These are phyloP conservation scores for Stichodactyla helianthus DNA, from an alignment of 64 coral and sea anemone species.

Conservation along the genomic window DNA sequence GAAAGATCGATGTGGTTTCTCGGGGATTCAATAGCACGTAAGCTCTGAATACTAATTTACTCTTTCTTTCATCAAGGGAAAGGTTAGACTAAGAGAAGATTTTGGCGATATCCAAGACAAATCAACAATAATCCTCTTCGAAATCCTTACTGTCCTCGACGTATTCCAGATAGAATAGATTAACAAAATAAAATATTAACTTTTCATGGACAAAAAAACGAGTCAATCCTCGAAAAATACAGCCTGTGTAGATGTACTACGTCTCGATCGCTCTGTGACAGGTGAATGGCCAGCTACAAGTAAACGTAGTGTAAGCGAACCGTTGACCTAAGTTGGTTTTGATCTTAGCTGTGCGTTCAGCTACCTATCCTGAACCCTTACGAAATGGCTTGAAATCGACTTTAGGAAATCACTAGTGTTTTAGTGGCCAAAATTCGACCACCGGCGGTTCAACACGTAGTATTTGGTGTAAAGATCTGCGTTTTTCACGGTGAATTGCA, in stretches of 20 bases:
- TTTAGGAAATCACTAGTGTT: neutral
- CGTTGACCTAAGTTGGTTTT: neutral
- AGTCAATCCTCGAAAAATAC: neutral
- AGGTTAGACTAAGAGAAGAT: neutral
- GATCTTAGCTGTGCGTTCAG: neutral
- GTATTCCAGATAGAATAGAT: neutral
- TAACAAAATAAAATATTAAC: constrained; percentile 14
- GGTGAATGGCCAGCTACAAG: neutral
- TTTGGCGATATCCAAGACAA: neutral
- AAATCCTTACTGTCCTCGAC: neutral
- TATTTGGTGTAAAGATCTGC: neutral
- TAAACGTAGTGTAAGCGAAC: neutral
- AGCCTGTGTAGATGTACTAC: neutral
- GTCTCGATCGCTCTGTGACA: neutral
- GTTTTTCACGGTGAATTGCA: neutral
- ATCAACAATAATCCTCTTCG: neutral
- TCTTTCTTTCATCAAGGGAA: neutral
- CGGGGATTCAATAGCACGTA: neutral
- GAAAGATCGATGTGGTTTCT: neutral
- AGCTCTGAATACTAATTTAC: neutral
- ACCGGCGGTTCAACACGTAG: neutral
- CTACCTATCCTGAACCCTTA: neutral
- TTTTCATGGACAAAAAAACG: neutral
- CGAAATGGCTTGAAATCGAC: neutral
- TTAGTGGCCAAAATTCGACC: neutral